These are phyloP conservation scores for Cyphomyrus plagiostoma DNA, from an alignment of 2,113 vertebrate genomes.

Conservation along the genomic window DNA sequence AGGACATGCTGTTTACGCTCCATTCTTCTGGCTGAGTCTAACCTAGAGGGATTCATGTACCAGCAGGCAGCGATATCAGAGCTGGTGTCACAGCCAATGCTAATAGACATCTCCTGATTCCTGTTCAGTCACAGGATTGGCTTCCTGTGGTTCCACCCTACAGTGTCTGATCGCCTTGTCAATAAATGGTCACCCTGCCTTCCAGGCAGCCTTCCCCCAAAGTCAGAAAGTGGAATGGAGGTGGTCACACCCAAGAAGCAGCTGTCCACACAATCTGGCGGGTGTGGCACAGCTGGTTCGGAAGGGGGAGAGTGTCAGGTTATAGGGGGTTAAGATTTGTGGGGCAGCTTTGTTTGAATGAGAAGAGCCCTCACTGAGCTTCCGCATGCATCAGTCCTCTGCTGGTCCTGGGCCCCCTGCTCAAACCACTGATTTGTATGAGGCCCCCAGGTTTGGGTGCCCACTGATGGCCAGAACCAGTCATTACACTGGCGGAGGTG, in stretches of 20 bases:
- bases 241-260: background rate
- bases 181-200: background rate
- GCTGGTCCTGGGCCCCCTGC: background rate
- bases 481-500: background rate
- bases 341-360: background rate
- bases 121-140: background rate
- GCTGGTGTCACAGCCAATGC: background rate
- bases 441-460: background rate
- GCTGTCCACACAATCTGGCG: background rate
- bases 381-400: background rate
- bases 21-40: background rate
- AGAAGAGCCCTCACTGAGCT: background rate
- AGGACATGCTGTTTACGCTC: background rate
- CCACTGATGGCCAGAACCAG: background rate
- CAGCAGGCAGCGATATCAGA: background rate
- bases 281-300: background rate
- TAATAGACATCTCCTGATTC: background rate
- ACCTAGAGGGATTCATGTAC: background rate
- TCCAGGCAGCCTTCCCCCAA: background rate
- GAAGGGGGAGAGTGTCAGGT: background rate
- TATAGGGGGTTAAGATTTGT: background rate
- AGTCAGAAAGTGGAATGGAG: background rate
- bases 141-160: background rate
- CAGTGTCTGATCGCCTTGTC: background rate
- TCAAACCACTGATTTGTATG: background rate